Base-by-base conservation (phyloP, 1,140 invertebrate species). In the Archivesica marissinica region DNA sequence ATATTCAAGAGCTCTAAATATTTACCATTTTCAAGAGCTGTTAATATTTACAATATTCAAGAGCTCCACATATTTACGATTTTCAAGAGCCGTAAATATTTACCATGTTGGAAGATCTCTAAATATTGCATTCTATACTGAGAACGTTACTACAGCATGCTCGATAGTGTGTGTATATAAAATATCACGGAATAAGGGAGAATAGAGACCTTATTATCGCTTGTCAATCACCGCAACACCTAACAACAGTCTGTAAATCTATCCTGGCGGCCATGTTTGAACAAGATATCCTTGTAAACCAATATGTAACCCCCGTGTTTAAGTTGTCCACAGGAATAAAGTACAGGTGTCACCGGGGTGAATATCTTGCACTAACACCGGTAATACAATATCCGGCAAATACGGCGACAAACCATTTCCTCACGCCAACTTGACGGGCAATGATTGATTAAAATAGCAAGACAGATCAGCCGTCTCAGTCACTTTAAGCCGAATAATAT, bases 301-400 rank as follows among this genome's bases (percentile, higher is more conserved):
- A 81, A 81, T 81, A 81, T 81, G 79, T 81, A 81, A 81, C 79
- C 79, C 77, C 79, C 79, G 47, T 81, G 79, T 81, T 81, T 70
- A 81, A 72, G 66, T 81, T 81, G 79, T 81, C 79, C 50, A 81
- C 79, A 72, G 47, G 79, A 50, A 50, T 72, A 72, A 52, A 81
- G 64, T 72, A 81, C 79, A 81, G 79, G 79, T 81, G 79, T 81
- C 79, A 81, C 30, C 41, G 50, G 79, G 79, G 79, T 72, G 61
- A 81, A 70, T 39, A 66, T 72, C 47, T 81, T 81, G 79, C 68
- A 72, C 47, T 33, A 41, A 72, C 61, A 56, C 64, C 68, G 64
- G 79, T 81, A 81, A 81, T 56, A 81, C 79, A 81, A 81, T 81
- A 81, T 81, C 79, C 79, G 64, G 64, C 30, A 47, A 81, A 72